phyloP scores from a whole-genome alignment of 1,140 invertebrate genomes.

The Drosophila quadrilineata region DNA sequence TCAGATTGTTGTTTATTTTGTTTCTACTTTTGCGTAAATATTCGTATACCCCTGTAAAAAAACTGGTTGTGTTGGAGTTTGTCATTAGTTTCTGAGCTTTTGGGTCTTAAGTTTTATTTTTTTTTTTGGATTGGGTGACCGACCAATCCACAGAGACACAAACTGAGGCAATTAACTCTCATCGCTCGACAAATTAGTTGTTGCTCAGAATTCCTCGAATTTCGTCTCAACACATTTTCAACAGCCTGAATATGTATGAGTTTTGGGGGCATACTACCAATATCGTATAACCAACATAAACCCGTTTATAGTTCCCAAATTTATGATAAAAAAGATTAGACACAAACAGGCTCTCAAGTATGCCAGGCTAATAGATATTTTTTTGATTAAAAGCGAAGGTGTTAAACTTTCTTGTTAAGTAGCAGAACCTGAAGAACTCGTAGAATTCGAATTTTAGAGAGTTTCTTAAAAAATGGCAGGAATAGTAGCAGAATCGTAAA shows the following conservation, averaged over 20 bases:
- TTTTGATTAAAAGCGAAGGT: too few relatives aligned
- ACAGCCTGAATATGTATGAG: constrained; percentile 10
- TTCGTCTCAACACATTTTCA: constrained; percentile 55
- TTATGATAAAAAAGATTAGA: not conserved
- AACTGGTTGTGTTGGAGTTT: constrained; percentile 29
- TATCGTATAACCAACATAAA: constrained; percentile 35
- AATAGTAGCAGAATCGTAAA: too few relatives aligned
- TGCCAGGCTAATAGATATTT: not conserved
- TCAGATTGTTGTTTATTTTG: constrained; percentile 2
- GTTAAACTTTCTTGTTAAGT: not conserved
- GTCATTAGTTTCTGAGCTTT: constrained; percentile 27
- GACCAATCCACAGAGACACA: constrained; percentile 11
- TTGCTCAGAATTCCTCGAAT: constrained; percentile 58
- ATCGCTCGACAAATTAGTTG: constrained; percentile 44
- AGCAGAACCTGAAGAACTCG: too few relatives aligned
- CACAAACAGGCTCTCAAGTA: too few relatives aligned
- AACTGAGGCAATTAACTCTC: constrained; percentile 35
- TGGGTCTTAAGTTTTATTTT: not conserved
- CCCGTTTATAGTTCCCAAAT: constrained; percentile 53
- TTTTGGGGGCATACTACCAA: constrained; percentile 3
- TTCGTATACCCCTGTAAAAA: too few relatives aligned
- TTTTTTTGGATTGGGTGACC: not conserved
- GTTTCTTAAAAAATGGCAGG: too few relatives aligned
- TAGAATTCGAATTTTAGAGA: too few relatives aligned
- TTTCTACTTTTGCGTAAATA: constrained; percentile 27